Evolutionary conservation across 2,113 vertebrate species (phyloP), one percentile per base, ranked within the genome.

Genomic region (Brachyistius frenatus): DNA sequence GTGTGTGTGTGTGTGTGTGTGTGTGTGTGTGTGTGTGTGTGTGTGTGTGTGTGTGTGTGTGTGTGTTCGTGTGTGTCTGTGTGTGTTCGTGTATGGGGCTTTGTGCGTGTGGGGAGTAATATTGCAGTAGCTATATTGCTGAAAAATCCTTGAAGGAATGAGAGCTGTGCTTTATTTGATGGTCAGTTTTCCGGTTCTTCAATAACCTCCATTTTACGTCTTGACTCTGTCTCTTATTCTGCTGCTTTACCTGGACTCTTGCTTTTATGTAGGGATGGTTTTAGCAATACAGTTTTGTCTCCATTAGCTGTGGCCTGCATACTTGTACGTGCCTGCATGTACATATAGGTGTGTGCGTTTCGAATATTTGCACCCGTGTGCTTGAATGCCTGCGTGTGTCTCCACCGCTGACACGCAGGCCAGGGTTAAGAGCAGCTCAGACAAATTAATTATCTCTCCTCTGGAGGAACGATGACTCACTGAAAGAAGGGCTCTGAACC

Each of bases 371-470:
- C 74, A 83, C 62, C 72, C 72, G 73, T 54, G 35, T 75, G 68
- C 56, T 54, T 65, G 35, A 73, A 65, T 71, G 83, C 53, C 52
- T 50, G 39, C 30, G 5, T 66, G 54, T 31, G 35, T 78, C 33
- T 84, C 54, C 41, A 36, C 37, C 9, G 1, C 78, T 83, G 84
- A 87, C 80, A 87, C 44, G 23, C 65, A 68, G 74, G 61, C 81
- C 66, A 2, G 73, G 88, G 88, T 90, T 91, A 91, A 91, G 72
- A 89, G 81, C 85, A 85, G 69, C 88, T 81, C 83, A 88, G 85
- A 85, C 85, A 91, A 91, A 91, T 90, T 81, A 87, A 92, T 93
- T 83, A 89, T 85, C 87, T 83, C 65, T 80, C 71, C 87, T 86
- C 76, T 76, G 56, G 74, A 80, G 85, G 65, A 87, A 47, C 78